Percentiles rank a stretch among this genome's conserved stretches.
Evolutionary conservation across 2,797 vertebrate species (phyloP).

Genomic region (Phoxinus dragarum): DNA sequence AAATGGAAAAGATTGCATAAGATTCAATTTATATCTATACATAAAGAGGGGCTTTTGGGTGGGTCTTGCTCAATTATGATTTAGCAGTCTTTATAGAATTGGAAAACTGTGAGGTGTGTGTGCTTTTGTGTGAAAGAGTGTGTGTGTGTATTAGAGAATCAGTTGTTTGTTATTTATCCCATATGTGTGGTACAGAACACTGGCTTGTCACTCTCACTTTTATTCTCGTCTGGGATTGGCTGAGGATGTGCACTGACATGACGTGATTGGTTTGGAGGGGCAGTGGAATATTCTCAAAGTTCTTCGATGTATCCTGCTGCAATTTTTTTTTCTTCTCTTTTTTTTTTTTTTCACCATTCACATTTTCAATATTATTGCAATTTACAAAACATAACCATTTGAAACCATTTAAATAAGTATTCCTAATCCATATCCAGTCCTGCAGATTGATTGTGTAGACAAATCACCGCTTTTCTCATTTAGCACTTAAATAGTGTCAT

Average conservation of each 20-base stretch:
- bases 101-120: slow-evolving; percentile 86
- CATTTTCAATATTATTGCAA: slow-evolving; percentile 21
- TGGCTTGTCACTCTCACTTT: slow-evolving; percentile 78
- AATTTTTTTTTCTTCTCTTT: background rate
- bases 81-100: slow-evolving; percentile 88
- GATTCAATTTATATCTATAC: slow-evolving; percentile 56
- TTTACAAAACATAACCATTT: slow-evolving; percentile 1
- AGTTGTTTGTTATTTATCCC: slow-evolving; percentile 88
- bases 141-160: slow-evolving; percentile 78
- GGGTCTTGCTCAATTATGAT: slow-evolving; percentile 80
- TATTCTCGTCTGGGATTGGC: slow-evolving; percentile 68
- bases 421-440: slow-evolving; percentile 2
- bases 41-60: slow-evolving; percentile 63
- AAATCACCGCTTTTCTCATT: background rate
- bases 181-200: slow-evolving; percentile 90
- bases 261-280: slow-evolving; percentile 63
- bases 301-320: slow-evolving; percentile 3
- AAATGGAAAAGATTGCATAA: slow-evolving; percentile 31
- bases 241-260: slow-evolving; percentile 76
- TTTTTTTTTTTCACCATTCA: background rate
- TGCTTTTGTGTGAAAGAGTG: slow-evolving; percentile 55
- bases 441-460: slow-evolving; percentile 23
- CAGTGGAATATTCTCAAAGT: slow-evolving; percentile 10
- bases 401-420: background rate
- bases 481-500: background rate